Base-by-base conservation (phyloP, 2,888 invertebrate genomes). In the Ethmia dodecea region DNA sequence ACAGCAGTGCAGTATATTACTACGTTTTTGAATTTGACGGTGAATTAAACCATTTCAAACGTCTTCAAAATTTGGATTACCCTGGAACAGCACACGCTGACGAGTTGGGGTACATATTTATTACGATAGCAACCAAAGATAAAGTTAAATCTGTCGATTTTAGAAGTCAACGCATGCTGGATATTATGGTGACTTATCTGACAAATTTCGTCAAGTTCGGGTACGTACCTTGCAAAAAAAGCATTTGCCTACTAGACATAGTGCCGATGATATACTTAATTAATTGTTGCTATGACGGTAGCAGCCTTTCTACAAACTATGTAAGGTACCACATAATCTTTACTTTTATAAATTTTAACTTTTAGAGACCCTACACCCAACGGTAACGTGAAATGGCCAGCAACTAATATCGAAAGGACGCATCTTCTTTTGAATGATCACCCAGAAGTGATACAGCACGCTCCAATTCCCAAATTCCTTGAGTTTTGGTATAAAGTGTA, bases 401-500 rank as follows among this genome's bases (percentile, higher is more conserved):
- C 18, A 2, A 44, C 40, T 27, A 42, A 40, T 4, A 26, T 26
- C 27, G 22, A 46, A 13, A 35, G 46, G 20, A 40, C 45, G 20
- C 50, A 54, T 27, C 10, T 60, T n/a, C 8, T 45, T n/a, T 34
- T 63, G 5, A 50, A 49, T 18, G 57, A 55, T 24, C 22, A 43
- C 6, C 53, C 50, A 2, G 14, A 28, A 8, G 33, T 29, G 18
- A 28, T 14, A 4, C 28, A 13, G 22, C 15, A 18, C 0, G 20
- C 35, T 15, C 40, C 42, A 5, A 28, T 34, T 10, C n/a, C 31
- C 11, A 9, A 35, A 11, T 38, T 46, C 27, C 41, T 53, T 13
- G 24, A 46, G 14, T 63, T 61, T 37, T 63, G 61, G 61, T 31
- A 49, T 9, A 37, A 52, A 6, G 43, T 56, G 1, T 58, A 57